Evolutionary conservation across 2,113 vertebrate genomes (phyloP), one percentile per base, ranked within the genome.

Genomic region (Paralichthys olivaceus): DNA sequence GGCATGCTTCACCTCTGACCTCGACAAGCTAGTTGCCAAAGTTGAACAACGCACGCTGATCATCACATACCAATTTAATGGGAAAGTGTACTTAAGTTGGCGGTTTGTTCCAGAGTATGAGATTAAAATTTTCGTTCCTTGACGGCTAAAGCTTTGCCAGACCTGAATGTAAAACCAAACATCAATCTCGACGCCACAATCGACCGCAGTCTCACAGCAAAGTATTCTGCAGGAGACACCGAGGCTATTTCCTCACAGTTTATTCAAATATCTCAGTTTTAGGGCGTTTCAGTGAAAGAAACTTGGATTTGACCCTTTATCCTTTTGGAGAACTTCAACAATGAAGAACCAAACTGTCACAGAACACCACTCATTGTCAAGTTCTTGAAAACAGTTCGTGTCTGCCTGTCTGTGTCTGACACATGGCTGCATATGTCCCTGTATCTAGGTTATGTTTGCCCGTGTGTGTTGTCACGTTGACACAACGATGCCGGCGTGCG

Each of bases 121-220:
- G 69, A 72, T 56, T 32, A 65, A 53, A 37, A 58, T 59, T 65
- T 53, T 66, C 13, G 5, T 70, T 84, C 59, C 57, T 65, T 67
- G 72, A 79, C 47, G 60, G 72, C 68, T 76, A 4, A 77, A 58
- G 66, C 51, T 60, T 45, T 51, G 75, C 76, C 83, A 80, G 76
- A 83, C 29, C 57, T 28, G 60, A 61, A 20, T 65, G 57, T 47
- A 34, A 80, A 83, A 71, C 80, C 83, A 60, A 79, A 84, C 78
- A 85, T 79, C 63, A 72, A 66, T 87, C 76, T 74, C 49, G 25
- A 65, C 58, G 53, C 77, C 53, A 8, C 72, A 17, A 13, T 72
- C 80, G 5, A 65, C 76, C 65, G 22, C 81, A 80, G 47, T 20
- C 57, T 65, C 49, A 28, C 23, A 60, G 68, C 3, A 4, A 68